Percentiles rank a stretch among this genome's conserved stretches.
Conservation (phyloP, 2,113 vertebrate genomes). For the Sturnira hondurensis region DNA sequence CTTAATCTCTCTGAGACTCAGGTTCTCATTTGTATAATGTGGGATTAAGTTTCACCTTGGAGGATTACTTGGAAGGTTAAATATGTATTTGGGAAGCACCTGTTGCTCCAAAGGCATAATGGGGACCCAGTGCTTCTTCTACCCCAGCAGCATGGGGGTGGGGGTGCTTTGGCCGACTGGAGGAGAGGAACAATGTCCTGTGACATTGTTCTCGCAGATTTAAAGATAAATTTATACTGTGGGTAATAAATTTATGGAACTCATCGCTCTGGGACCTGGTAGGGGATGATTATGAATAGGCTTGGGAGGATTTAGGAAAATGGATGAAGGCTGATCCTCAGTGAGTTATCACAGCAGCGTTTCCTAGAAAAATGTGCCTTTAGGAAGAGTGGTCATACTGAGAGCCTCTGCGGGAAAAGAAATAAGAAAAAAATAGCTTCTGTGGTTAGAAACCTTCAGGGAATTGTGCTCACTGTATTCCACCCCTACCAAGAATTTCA, state of each 20-base stretch:
- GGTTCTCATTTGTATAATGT: conserved; percentile 33
- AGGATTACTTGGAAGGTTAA: conserved; percentile 28
- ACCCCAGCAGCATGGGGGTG: no score
- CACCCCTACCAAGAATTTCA: not conserved
- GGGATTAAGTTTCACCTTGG: conserved; percentile 25
- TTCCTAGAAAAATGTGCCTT: conserved; percentile 53
- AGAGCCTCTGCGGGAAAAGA: conserved; percentile 42
- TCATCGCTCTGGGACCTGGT: not conserved
- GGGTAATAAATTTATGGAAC: conserved; percentile 37
- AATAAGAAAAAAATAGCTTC: conserved; percentile 3
- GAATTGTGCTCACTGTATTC: not conserved
- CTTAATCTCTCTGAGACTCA: not conserved
- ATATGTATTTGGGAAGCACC: not conserved
- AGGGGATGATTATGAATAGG: conserved; percentile 36
- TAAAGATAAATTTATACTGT: conserved; percentile 4
- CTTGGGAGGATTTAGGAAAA: not conserved
- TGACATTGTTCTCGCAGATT: not conserved
- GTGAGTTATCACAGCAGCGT: not conserved
- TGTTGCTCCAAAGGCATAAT: not conserved
- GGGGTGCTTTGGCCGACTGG: not conserved
- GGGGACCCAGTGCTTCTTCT: not conserved
- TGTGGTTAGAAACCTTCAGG: not conserved
- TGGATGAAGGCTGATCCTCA: not conserved
- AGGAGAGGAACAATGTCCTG: not conserved
- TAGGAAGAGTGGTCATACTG: not conserved